Conservation (phyloP, 2,888 invertebrate genomes). For the Pterobdella sp. region DNA sequence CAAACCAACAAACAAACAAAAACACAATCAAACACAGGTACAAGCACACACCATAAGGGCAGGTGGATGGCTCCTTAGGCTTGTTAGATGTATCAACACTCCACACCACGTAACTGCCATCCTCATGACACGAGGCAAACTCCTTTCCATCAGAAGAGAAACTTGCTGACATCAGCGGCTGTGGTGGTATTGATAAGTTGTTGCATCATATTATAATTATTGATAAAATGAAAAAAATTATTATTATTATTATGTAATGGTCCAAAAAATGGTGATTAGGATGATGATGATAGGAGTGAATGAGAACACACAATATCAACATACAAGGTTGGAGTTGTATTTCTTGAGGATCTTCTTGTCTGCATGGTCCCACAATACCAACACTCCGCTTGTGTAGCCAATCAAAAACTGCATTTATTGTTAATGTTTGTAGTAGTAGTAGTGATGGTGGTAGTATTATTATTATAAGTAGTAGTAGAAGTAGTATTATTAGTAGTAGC, state of each 20-base stretch:
- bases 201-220: too few species aligned
- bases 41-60: slow-evolving; percentile 61
- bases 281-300: too few species aligned
- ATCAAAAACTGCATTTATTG: neutral
- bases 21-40: neutral
- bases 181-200: too few species aligned
- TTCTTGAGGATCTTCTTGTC: neutral
- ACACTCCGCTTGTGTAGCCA: neutral
- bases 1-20: too few species aligned
- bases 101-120: slow-evolving; percentile 76
- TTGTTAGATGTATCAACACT: slow-evolving; percentile 47
- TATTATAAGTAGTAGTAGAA: too few species aligned
- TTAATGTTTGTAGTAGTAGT: too few species aligned
- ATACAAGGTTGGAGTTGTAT: neutral
- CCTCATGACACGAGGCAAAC: slow-evolving; percentile 90
- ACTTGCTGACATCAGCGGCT: slow-evolving; percentile 26
- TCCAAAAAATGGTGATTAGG: too few species aligned
- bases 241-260: too few species aligned
- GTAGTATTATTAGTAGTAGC: too few species aligned
- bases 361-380: neutral
- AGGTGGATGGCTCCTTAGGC: slow-evolving; percentile 63
- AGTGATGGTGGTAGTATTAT: too few species aligned
- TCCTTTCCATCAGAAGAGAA: slow-evolving; percentile 66
- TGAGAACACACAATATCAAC: neutral
- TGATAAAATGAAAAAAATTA: too few species aligned